These are phyloP conservation scores for Hydrozoanthus tunicans DNA, from an alignment of 64 coral and sea anemone species.

Conservation along the genomic window DNA sequence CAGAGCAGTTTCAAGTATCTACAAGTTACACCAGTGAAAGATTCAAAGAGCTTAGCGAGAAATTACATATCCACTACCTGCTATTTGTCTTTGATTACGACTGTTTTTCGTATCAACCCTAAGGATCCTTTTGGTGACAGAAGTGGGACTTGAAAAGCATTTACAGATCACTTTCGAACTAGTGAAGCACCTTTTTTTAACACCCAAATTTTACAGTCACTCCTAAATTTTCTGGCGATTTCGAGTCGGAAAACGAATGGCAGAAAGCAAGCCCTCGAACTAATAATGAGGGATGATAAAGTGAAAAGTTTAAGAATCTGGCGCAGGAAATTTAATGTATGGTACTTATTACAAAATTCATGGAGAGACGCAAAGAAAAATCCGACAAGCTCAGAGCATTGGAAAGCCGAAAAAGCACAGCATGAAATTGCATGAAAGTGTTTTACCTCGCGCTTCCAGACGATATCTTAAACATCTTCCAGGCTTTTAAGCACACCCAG, in stretches of 20 bases:
- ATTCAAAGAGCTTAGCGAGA: too few species aligned
- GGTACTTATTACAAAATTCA: constrained; percentile 15
- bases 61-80: too few species aligned
- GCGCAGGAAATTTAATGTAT: constrained; percentile 27
- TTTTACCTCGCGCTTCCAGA: constrained; percentile 16
- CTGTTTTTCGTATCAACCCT: too few species aligned
- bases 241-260: constrained; percentile 10
- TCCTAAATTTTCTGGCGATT: background rate
- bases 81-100: too few species aligned
- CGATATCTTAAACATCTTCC: constrained; percentile 11
- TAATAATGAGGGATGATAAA: constrained; percentile 4
- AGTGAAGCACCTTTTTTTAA: too few species aligned
- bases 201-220: too few species aligned
- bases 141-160: too few species aligned
- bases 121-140: too few species aligned
- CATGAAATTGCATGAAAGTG: background rate
- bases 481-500: too few species aligned
- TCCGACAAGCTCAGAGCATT: constrained; percentile 23
- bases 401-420: constrained; percentile 24
- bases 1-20: too few species aligned
- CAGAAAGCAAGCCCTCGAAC: constrained; percentile 36
- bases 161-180: too few species aligned
- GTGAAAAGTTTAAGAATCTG: constrained; percentile 39
- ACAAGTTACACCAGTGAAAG: too few species aligned
- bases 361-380: constrained; percentile 30